Percentiles rank a stretch among this genome's conserved stretches.
Evolutionary conservation across 2,113 vertebrate genomes (phyloP).

Genomic region (Boulengeromyrus knoepffleri): DNA sequence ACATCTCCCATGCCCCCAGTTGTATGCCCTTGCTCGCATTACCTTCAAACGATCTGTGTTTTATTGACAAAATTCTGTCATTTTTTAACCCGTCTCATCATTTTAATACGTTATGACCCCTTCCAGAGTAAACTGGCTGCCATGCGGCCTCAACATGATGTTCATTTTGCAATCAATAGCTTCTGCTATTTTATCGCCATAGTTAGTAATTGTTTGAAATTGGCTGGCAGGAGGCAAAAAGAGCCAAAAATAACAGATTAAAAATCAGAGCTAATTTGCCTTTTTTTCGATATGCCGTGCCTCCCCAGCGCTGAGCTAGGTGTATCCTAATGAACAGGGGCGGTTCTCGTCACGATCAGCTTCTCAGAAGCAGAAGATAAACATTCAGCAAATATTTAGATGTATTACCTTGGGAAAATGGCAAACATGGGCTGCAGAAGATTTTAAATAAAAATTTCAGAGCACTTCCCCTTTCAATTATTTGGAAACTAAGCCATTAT

Average conservation of each 20-base stretch:
- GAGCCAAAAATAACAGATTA: not conserved
- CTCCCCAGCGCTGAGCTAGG: not conserved
- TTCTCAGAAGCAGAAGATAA: not conserved
- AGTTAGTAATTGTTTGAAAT: not conserved
- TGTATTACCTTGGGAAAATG: not conserved
- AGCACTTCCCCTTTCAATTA: not conserved
- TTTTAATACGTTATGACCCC: not conserved
- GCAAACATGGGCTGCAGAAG: not conserved
- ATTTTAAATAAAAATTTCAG: not conserved
- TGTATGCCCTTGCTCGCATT: not conserved
- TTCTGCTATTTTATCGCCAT: not conserved
- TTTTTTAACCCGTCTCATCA: not conserved
- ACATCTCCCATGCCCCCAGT: not conserved
- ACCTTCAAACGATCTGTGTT: not conserved
- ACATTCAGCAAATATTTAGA: not conserved
- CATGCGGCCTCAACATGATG: not conserved
- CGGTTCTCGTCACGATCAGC: not conserved
- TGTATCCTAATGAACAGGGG: not conserved
- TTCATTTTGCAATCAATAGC: not conserved
- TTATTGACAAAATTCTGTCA: not conserved
- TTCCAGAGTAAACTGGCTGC: not conserved
- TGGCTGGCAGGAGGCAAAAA: not conserved
- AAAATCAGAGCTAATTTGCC: not conserved
- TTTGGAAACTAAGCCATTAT: not conserved
- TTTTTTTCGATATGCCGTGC: not conserved